Conservation (phyloP, 2,113 vertebrate genomes). For the Columba janthina region DNA sequence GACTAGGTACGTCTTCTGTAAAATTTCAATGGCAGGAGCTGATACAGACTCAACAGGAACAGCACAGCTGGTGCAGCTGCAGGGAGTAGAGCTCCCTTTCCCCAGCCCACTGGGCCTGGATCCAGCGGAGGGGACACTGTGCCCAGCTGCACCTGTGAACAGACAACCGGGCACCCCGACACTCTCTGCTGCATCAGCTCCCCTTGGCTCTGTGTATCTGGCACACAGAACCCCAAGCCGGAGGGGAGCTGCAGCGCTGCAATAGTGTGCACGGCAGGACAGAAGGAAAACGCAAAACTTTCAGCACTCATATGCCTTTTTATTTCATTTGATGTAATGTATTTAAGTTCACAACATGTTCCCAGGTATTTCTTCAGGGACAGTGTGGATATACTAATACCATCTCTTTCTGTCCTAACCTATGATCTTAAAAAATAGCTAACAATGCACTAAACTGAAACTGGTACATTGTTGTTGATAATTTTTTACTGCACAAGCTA, state of each 20-base stretch:
- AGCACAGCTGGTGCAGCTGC: background rate
- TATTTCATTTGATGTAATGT: background rate
- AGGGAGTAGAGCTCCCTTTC: background rate
- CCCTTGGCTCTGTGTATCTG: background rate
- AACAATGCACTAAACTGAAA: background rate
- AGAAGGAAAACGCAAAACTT: background rate
- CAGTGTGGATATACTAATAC: background rate
- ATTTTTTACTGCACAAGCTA: background rate
- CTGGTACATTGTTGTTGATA: background rate
- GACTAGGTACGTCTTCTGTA: fast-evolving
- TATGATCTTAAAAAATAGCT: background rate
- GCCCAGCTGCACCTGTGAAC: background rate
- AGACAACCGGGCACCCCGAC: background rate
- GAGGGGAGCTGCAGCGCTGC: background rate
- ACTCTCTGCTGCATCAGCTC: background rate
- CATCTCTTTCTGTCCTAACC: background rate
- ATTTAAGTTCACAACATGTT: background rate
- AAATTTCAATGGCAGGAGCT: background rate
- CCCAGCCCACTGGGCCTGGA: background rate
- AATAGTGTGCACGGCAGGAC: background rate
- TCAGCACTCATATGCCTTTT: background rate
- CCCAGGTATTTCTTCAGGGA: background rate
- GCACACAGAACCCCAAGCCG: background rate
- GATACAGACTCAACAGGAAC: fast-evolving
- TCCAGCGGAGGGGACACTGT: background rate